A percentile compares a stretch with the other conserved stretches of the same genome.
These are phyloP conservation scores for Holothuria glaberrima DNA, from an alignment of 35 echinoderm and acorn worm species.

Conservation along the genomic window DNA sequence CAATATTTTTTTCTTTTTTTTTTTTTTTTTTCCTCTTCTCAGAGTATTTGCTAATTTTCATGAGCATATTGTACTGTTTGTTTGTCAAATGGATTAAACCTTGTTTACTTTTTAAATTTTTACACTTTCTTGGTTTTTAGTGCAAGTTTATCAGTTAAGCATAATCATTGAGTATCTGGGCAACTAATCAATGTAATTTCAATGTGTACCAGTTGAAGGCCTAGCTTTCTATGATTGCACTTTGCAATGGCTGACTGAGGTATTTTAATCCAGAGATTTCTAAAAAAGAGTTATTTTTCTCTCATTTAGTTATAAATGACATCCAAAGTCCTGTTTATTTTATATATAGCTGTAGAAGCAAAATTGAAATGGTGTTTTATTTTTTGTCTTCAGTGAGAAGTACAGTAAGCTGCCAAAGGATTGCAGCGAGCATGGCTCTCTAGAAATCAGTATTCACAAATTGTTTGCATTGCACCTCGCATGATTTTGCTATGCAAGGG, in stretches of 20 bases:
- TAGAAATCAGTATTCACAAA: slow-evolving; percentile 44
- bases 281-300: slow-evolving; percentile 2
- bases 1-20: slow-evolving; percentile 7
- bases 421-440: neutral
- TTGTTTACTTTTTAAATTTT: slow-evolving; percentile 11
- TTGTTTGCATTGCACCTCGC: slow-evolving; percentile 36
- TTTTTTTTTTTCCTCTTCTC: neutral
- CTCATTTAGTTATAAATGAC: neutral
- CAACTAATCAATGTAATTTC: neutral
- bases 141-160: slow-evolving; percentile 11
- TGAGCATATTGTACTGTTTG: slow-evolving; percentile 35
- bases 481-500: slow-evolving; percentile 47
- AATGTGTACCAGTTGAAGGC: slow-evolving; percentile 21
- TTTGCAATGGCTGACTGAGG: slow-evolving; percentile 19
- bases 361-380: neutral
- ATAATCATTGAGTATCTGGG: too few relatives aligned
- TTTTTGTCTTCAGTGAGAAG: too few relatives aligned
- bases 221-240: slow-evolving; percentile 23
- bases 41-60: slow-evolving; percentile 45
- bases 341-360: slow-evolving; percentile 6
- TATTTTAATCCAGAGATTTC: slow-evolving; percentile 33
- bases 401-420: too few relatives aligned
- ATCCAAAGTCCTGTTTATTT: slow-evolving; percentile 48
- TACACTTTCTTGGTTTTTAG: slow-evolving; percentile 37
- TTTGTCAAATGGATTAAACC: slow-evolving; percentile 15